Evolutionary conservation across 2,797 vertebrate genomes (phyloP).

Genomic region (Bradypodion ventrale): DNA sequence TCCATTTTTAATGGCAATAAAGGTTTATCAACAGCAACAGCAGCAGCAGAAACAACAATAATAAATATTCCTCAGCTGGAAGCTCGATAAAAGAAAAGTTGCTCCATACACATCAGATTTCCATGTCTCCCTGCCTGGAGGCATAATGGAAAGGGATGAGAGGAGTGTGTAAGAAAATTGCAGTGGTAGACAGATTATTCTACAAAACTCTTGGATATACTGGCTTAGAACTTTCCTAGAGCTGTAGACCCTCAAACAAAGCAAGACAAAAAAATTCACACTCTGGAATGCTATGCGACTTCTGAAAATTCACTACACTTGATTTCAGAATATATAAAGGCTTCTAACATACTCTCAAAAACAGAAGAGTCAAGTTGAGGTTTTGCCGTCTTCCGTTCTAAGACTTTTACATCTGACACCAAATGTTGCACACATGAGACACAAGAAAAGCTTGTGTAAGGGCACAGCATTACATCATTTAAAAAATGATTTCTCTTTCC

Average conservation of each 20-base stretch:
- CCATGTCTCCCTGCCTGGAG: neutral
- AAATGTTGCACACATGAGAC: neutral
- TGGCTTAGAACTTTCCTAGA: too few species aligned
- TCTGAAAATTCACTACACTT: neutral
- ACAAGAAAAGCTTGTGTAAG: neutral
- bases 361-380: neutral
- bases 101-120: neutral
- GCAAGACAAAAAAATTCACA: too few species aligned
- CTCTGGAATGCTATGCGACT: neutral
- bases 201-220: too few species aligned
- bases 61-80: constrained; percentile 1
- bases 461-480: neutral
- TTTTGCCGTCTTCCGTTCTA: neutral
- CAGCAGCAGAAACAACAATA: too few species aligned
- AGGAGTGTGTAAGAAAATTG: too few species aligned
- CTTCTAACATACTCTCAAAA: neutral
- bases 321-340: neutral
- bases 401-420: neutral
- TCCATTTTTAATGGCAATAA: too few species aligned
- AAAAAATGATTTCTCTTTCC: neutral
- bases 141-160: neutral
- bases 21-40: too few species aligned
- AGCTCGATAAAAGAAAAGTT: neutral
- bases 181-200: too few species aligned
- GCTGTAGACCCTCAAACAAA: too few species aligned